Conservation (phyloP, 2,797 vertebrate species). For the Halcyon smyrnensis region DNA sequence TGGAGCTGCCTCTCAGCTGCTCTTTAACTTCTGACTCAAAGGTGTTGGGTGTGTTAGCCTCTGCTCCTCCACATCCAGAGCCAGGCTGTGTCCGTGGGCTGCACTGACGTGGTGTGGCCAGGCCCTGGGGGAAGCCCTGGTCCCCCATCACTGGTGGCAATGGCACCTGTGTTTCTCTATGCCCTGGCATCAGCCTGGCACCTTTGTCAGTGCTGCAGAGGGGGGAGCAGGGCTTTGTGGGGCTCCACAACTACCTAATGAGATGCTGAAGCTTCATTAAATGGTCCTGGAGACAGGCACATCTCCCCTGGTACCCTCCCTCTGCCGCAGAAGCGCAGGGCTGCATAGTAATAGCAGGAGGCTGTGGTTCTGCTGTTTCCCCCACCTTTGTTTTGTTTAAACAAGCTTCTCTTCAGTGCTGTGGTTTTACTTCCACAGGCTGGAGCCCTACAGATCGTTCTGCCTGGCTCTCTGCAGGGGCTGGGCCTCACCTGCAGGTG, state of each 20-base stretch:
- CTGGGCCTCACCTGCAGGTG: neutral
- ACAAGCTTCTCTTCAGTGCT: neutral
- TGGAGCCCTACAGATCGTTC: neutral
- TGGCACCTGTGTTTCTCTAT: neutral
- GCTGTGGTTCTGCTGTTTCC: neutral
- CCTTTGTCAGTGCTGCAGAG: neutral
- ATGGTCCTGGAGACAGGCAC: neutral
- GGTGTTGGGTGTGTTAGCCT: neutral
- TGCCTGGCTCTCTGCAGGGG: neutral
- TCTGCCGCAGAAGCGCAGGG: neutral
- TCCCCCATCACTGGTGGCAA: neutral
- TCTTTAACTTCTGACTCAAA: neutral
- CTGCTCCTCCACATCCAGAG: neutral
- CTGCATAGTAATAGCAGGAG: neutral
- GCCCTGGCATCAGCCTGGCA: rapidly evolving
- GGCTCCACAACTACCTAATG: neutral
- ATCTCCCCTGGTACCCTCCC: neutral
- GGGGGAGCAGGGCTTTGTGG: neutral
- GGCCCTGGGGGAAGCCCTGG: neutral
- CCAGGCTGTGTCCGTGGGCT: neutral
- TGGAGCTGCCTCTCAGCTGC: neutral
- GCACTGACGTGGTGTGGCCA: rapidly evolving
- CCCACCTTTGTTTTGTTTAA: neutral
- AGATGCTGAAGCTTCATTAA: conserved; percentile 4
- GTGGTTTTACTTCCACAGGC: neutral